Base-by-base conservation (phyloP, 2,888 invertebrate species). In the Callyntrura guangdongensis region DNA sequence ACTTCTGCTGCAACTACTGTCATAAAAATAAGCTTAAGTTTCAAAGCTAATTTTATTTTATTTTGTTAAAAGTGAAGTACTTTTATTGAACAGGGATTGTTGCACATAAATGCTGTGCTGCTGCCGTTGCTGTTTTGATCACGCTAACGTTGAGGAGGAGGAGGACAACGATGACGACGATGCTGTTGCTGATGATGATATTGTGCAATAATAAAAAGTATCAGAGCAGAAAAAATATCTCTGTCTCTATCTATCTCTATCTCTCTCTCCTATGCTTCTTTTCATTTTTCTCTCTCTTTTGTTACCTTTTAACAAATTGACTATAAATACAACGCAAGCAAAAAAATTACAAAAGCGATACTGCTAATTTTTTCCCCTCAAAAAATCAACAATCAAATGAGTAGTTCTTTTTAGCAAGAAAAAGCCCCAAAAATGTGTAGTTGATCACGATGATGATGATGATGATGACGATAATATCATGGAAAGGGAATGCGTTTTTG, bases 201-300 rank as follows among this genome's bases (percentile, higher is more conserved):
- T 86, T 86, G 77, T 64, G 86, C 49, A 86, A 86, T 81, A 87
- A 87, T 87, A 87, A 87, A 86, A 81, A 87, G 79, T 87, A 87
- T 87, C 69, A 87, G 87, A 87, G 87, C 87, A 87, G 87, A 87
- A 87, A 86, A 59, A 85, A 69, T 85, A 82, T 72, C 69, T 84
- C 22, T 61, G 27, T 77, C n/a, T 77, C n/a, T n/a, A n/a, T n/a
- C n/a, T n/a, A n/a, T n/a, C 20, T 82, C 36, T 5, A 5, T 12
- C n/a, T n/a, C 17, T 56, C 9, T 61, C 20, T 17, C 61, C 22
- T 61, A 9, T 83, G 14, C 45, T 6, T 22, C 67, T 81, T 59
- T 59, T 59, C 59, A 59, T n/a, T 59, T 59, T 59, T 59, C 36
- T 14, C 17, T 59, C 6, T 61, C 20, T 59, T 47, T 36, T 49